phyloP scores from a whole-genome alignment of 2,888 invertebrate genomes.

The Octonoba sinensis region DNA sequence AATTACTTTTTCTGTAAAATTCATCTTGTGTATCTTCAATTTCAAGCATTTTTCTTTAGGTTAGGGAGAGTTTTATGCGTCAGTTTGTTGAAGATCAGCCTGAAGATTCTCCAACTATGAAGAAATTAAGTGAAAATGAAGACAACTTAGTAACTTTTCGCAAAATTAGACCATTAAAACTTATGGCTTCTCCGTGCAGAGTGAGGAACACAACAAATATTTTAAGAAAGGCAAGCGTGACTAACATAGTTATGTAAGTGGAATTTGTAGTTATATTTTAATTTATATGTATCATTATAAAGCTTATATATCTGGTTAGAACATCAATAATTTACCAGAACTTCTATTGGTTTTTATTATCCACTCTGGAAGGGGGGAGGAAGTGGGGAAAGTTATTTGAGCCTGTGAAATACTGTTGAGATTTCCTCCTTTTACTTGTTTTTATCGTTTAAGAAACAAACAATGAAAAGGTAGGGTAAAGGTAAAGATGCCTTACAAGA shows the following conservation, averaged over 20 bases:
- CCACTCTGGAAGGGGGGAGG: too few species aligned
- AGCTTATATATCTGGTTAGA: too few species aligned
- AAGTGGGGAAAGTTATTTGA: too few species aligned
- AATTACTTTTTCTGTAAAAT: neutral
- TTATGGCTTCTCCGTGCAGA: conserved; percentile 85
- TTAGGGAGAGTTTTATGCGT: conserved; percentile 98
- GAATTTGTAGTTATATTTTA: neutral
- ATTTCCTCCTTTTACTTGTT: too few species aligned
- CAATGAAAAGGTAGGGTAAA: too few species aligned
- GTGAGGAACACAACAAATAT: conserved; percentile 85
- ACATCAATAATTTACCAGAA: too few species aligned
- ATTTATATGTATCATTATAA: too few species aligned
- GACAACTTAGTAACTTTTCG: conserved; percentile 65
- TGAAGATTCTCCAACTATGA: conserved; percentile 64
- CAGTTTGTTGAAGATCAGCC: conserved; percentile 87
- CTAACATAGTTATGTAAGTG: conserved; percentile 86
- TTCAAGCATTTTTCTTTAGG: conserved; percentile 72
- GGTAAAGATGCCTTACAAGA: too few species aligned
- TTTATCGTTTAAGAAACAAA: too few species aligned
- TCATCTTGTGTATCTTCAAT: too few species aligned
- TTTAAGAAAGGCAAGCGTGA: conserved; percentile 82
- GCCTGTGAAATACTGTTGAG: too few species aligned
- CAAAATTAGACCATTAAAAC: conserved; percentile 72
- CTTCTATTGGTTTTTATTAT: too few species aligned
- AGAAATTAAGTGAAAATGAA: conserved; percentile 59